phyloP scores from a whole-genome alignment of 2,888 invertebrate species.

The Ochropacha duplaris region DNA sequence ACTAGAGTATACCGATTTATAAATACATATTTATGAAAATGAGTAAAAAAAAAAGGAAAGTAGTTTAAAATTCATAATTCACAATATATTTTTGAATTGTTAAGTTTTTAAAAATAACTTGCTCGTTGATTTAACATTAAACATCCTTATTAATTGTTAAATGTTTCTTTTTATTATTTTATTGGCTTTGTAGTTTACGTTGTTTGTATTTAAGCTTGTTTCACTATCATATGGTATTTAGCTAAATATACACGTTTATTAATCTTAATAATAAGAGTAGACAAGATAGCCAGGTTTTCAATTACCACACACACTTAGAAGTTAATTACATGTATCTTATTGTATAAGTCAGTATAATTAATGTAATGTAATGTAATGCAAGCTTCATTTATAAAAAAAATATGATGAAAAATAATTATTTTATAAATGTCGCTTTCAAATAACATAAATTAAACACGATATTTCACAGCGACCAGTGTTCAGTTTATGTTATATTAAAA shows the following conservation, averaged over 20 bases:
- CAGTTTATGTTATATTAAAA: conserved; percentile 49
- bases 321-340: conserved; percentile 64
- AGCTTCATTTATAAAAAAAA: conserved; percentile 43
- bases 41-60: conserved; percentile 12
- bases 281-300: conserved; percentile 83
- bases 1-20: too few species aligned
- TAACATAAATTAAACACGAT: conserved; percentile 47
- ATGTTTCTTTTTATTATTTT: conserved; percentile 47
- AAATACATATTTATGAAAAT: not conserved
- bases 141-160: conserved; percentile 78
- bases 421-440: conserved; percentile 54
- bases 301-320: conserved; percentile 68
- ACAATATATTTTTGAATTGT: conserved; percentile 43
- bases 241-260: conserved; percentile 79
- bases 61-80: conserved; percentile 21
- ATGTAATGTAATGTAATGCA: conserved; percentile 82
- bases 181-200: conserved; percentile 67
- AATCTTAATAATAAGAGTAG: conserved; percentile 74
- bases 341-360: conserved; percentile 74
- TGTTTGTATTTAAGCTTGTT: conserved; percentile 63
- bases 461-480: conserved; percentile 26
- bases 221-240: conserved; percentile 64
- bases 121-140: conserved; percentile 76
- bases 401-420: conserved; percentile 15
- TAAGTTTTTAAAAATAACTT: conserved; percentile 76